phyloP scores from a whole-genome alignment of 2,888 invertebrate species.

The Hirudinaria manillensis region DNA sequence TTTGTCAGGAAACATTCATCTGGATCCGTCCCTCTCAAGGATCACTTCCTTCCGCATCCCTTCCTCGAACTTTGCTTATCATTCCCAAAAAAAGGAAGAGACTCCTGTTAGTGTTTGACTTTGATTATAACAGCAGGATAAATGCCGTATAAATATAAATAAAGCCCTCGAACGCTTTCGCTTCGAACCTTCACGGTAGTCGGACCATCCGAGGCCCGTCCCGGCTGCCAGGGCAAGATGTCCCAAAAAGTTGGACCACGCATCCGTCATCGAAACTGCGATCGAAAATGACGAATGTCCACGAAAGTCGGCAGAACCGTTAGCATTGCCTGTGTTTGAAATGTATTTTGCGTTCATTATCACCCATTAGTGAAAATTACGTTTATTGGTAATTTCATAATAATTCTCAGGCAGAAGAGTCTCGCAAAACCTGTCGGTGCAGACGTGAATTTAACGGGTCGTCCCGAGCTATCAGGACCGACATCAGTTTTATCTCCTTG shows the following conservation, averaged over 20 bases:
- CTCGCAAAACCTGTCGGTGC: not conserved
- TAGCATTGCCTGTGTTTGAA: not conserved
- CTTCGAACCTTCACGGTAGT: not conserved
- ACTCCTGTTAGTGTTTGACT: not conserved
- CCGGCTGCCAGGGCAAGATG: not conserved
- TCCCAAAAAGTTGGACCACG: conserved; percentile 15
- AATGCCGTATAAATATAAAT: too few relatives aligned
- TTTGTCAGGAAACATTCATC: too few relatives aligned
- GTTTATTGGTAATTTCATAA: not conserved
- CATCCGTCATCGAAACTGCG: conserved; percentile 2
- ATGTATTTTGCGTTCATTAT: not conserved
- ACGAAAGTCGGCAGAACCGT: not conserved
- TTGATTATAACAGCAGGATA: too few relatives aligned
- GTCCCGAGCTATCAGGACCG: conserved; percentile 5
- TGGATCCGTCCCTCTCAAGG: not conserved
- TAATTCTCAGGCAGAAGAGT: not conserved
- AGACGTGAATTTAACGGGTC: not conserved
- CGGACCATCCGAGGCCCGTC: not conserved
- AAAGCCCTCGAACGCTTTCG: too few relatives aligned
- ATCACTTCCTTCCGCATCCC: conserved; percentile 14
- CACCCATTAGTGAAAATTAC: not conserved
- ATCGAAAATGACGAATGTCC: conserved; percentile 12
- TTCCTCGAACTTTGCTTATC: not conserved
- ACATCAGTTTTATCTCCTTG: not conserved
- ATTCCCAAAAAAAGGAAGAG: not conserved